These are phyloP conservation scores for Platycheirus albimanus DNA, from an alignment of 2,888 invertebrate species.

Conservation along the genomic window DNA sequence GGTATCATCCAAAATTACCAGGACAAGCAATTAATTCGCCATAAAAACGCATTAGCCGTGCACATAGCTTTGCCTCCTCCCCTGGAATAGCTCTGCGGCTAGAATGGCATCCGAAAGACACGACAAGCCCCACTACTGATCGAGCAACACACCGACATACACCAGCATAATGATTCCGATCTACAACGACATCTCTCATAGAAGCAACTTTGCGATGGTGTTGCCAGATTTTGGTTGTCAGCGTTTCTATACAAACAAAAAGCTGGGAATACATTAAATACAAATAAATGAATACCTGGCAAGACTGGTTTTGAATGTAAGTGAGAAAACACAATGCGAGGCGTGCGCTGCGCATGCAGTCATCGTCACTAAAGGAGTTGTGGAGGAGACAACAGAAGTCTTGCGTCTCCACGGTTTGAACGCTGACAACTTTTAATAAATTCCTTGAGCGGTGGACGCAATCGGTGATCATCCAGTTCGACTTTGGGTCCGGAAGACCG, in stretches of 20 bases:
- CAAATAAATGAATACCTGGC: background rate
- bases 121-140: slow-evolving; percentile 31
- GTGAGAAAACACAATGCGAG: slow-evolving; percentile 21
- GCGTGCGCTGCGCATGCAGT: slow-evolving; percentile 49
- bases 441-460: slow-evolving; percentile 61
- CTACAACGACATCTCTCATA: slow-evolving; percentile 47
- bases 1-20: slow-evolving; percentile 70
- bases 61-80: slow-evolving; percentile 31
- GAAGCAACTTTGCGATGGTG: background rate
- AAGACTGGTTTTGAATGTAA: slow-evolving; percentile 4
- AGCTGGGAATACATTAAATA: no score
- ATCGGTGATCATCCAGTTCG: slow-evolving; percentile 67
- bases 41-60: slow-evolving; percentile 72
- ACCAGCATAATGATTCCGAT: slow-evolving; percentile 6
- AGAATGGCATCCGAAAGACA: slow-evolving; percentile 46
- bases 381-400: slow-evolving; percentile 49
- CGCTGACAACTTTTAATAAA: slow-evolving; percentile 73
- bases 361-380: slow-evolving; percentile 48
- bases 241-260: no score
- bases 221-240: slow-evolving; percentile 7
- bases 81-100: slow-evolving; percentile 18
- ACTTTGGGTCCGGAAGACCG: slow-evolving; percentile 19
- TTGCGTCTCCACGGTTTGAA: slow-evolving; percentile 11
- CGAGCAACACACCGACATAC: no score
- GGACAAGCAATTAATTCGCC: slow-evolving; percentile 74